Percentiles rank a stretch among this genome's conserved stretches.
phyloP scores from a whole-genome alignment of 2,797 vertebrate genomes.

The Syngnathus acus region DNA sequence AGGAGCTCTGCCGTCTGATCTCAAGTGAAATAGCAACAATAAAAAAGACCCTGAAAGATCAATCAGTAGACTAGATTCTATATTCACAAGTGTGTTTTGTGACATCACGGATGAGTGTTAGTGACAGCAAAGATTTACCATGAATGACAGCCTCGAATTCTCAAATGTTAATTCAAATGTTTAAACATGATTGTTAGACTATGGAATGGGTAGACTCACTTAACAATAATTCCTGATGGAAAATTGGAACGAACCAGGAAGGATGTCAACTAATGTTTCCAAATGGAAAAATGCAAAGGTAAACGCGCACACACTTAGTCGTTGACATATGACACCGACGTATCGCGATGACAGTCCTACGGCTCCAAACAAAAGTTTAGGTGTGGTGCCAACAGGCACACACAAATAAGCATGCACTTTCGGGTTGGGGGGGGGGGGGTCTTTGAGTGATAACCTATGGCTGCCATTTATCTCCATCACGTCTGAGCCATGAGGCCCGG shows the following conservation, averaged over 20 bases:
- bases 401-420: slow-evolving; percentile 30
- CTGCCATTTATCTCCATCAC: slow-evolving; percentile 32
- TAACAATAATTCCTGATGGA: not conserved
- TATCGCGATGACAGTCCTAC: slow-evolving; percentile 39
- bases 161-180: no score
- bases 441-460: slow-evolving; percentile 36
- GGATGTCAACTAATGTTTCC: not conserved
- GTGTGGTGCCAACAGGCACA: slow-evolving; percentile 44
- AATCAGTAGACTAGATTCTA: not conserved
- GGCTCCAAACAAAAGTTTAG: slow-evolving; percentile 42
- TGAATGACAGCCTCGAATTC: no score
- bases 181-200: no score
- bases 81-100: no score
- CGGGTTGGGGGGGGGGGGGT: slow-evolving; percentile 15
- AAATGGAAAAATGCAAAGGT: not conserved
- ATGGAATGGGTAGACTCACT: no score
- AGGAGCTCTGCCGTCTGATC: not conserved
- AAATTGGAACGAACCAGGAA: not conserved
- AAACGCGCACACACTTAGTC: slow-evolving; percentile 9
- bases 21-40: not conserved
- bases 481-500: slow-evolving; percentile 23
- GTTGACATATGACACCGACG: slow-evolving; percentile 37
- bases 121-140: no score
- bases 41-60: not conserved
- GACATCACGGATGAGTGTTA: no score